phyloP scores from a whole-genome alignment of 2,113 vertebrate species.

The Rhabdomys dilectus region DNA sequence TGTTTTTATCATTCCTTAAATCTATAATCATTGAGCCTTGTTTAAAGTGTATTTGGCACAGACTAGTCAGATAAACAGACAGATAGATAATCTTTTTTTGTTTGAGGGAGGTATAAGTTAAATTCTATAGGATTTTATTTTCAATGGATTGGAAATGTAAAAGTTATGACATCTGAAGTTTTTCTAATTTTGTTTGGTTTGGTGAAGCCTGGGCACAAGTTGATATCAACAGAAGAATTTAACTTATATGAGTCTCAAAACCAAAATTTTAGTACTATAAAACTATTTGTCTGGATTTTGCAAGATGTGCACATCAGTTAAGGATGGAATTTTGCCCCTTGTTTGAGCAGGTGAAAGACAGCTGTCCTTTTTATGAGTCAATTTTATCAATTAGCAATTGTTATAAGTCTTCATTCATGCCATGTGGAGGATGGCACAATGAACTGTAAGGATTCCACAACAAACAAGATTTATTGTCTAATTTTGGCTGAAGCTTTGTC shows the following conservation, averaged over 20 bases:
- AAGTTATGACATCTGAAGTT: background rate
- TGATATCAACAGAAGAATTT: background rate
- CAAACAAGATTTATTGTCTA: no score
- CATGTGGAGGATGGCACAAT: no score
- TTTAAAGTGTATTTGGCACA: background rate
- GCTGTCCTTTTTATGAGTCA: no score
- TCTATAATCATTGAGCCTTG: background rate
- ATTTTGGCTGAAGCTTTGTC: no score
- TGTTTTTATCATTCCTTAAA: background rate
- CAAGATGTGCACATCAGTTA: no score
- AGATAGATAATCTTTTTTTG: background rate
- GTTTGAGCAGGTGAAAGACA: no score
- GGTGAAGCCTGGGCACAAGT: slow-evolving; percentile 14
- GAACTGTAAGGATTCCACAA: no score
- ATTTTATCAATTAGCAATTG: no score
- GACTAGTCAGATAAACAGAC: background rate
- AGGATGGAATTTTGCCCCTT: no score
- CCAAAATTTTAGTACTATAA: no score
- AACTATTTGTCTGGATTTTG: no score
- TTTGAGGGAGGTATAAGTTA: background rate
- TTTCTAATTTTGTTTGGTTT: slow-evolving; percentile 36
- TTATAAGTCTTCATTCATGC: no score
- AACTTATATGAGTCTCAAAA: background rate
- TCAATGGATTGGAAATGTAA: background rate
- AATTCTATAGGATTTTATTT: slow-evolving; percentile 28